Percentiles rank a stretch among this genome's conserved stretches.
Conservation (phyloP, 2,113 vertebrate species). For the Acrocephalus arundinaceus region DNA sequence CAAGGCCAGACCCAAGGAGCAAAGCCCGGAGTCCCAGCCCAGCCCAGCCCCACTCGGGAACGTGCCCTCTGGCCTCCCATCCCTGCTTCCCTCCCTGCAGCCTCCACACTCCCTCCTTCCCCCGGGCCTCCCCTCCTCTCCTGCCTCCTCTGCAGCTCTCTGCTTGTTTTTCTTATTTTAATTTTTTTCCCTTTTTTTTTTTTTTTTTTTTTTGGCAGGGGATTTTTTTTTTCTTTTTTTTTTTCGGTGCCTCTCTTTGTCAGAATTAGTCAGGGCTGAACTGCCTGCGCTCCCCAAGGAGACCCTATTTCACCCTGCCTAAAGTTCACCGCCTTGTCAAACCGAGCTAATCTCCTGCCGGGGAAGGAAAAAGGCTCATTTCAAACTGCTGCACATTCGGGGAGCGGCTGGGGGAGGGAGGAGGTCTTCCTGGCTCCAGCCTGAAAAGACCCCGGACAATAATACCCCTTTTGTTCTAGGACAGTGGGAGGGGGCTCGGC, state of each 20-base stretch:
- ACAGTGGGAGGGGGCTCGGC: slow-evolving; percentile 77
- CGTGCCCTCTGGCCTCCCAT: neutral
- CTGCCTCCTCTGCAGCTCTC: slow-evolving; percentile 20
- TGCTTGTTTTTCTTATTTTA: slow-evolving; percentile 49
- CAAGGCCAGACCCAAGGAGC: neutral
- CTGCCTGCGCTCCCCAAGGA: slow-evolving; percentile 71
- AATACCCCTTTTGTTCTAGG: slow-evolving; percentile 84
- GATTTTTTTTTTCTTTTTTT: neutral
- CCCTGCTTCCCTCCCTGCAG: neutral
- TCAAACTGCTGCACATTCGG: slow-evolving; percentile 68
- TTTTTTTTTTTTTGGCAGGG: neutral
- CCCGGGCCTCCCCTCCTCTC: neutral
- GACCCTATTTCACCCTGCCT: slow-evolving; percentile 75
- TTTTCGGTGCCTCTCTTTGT: slow-evolving; percentile 38
- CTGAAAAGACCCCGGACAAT: slow-evolving; percentile 81
- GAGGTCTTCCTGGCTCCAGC: slow-evolving; percentile 76
- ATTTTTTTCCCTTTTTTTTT: neutral
- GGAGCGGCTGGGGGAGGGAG: slow-evolving; percentile 41
- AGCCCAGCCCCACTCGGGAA: slow-evolving; percentile 19
- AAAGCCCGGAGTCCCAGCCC: neutral
- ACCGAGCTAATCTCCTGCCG: slow-evolving; percentile 77
- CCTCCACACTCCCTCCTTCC: neutral
- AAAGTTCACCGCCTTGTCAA: slow-evolving; percentile 83
- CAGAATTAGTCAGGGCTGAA: slow-evolving; percentile 68
- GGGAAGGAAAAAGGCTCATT: slow-evolving; percentile 77